phyloP scores from a whole-genome alignment of 1,140 invertebrate species.

The Melipona quadrifasciata region DNA sequence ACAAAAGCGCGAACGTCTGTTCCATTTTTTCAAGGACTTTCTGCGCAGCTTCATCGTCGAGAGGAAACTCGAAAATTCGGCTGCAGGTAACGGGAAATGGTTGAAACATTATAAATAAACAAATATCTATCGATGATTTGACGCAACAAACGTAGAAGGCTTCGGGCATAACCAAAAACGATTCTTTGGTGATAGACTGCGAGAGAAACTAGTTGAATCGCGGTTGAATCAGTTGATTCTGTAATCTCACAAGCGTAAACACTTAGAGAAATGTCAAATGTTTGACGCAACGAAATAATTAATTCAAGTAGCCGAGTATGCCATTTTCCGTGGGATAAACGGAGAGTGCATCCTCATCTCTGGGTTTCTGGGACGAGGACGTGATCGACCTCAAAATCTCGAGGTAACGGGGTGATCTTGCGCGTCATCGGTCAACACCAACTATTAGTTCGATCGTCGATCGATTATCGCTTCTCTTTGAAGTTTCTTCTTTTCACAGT shows the following conservation, averaged over 20 bases:
- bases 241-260: background rate
- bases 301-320: slow-evolving; percentile 54
- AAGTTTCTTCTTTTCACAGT: background rate
- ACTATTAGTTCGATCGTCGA: slow-evolving; percentile 36
- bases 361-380: slow-evolving; percentile 57
- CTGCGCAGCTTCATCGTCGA: background rate
- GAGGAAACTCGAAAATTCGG: background rate
- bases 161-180: background rate
- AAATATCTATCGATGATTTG: too few relatives aligned
- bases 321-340: slow-evolving; percentile 51
- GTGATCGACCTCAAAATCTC: slow-evolving; percentile 59
- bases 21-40: background rate
- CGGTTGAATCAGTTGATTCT: background rate
- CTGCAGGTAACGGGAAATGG: background rate
- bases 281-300: slow-evolving; percentile 54
- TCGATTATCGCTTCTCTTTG: background rate
- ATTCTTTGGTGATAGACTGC: too few relatives aligned
- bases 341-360: slow-evolving; percentile 51
- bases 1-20: background rate
- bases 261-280: slow-evolving; percentile 43
- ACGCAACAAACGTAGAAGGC: background rate
- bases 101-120: background rate
- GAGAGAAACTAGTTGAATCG: background rate
- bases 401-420: slow-evolving; percentile 54
- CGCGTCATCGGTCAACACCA: slow-evolving; percentile 24